These are phyloP conservation scores for Drosophila greeni DNA, from an alignment of 2,888 invertebrate species.

Conservation along the genomic window DNA sequence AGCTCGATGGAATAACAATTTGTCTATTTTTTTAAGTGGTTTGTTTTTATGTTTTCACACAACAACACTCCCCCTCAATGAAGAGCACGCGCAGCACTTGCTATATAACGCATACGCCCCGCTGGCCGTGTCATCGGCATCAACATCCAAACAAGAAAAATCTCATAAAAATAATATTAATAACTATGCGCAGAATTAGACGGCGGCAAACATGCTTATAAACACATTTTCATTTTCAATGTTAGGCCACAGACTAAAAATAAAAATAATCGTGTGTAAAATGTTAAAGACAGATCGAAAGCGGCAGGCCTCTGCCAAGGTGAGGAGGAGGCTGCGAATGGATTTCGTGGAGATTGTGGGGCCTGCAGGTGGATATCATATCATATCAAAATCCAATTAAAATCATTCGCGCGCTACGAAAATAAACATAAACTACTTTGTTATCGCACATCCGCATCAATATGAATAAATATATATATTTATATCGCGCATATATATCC, in stretches of 20 bases:
- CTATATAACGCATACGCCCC: slow-evolving; percentile 55
- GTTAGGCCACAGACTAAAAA: slow-evolving; percentile 63
- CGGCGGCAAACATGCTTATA: slow-evolving; percentile 35
- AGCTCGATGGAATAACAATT: slow-evolving; percentile 3
- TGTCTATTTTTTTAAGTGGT: slow-evolving; percentile 10
- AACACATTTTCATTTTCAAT: slow-evolving; percentile 62
- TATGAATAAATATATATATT: background rate
- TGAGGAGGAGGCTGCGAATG: slow-evolving; percentile 18
- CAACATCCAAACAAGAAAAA: slow-evolving; percentile 37
- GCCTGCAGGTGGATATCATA: slow-evolving; percentile 25
- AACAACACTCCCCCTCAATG: slow-evolving; percentile 21
- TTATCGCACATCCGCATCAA: slow-evolving; percentile 36
- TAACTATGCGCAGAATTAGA: slow-evolving; percentile 60
- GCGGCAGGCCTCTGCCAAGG: slow-evolving; percentile 41
- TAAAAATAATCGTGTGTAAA: slow-evolving; percentile 63
- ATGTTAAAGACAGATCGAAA: slow-evolving; percentile 48
- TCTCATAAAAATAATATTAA: slow-evolving; percentile 43
- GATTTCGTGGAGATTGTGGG: slow-evolving; percentile 25
- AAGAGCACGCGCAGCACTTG: slow-evolving; percentile 26
- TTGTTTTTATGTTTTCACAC: slow-evolving; percentile 7
- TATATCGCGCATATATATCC: slow-evolving; percentile 10
- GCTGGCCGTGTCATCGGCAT: slow-evolving; percentile 39
- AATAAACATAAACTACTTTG: slow-evolving; percentile 52
- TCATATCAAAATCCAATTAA: slow-evolving; percentile 71
- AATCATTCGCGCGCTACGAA: slow-evolving; percentile 55